Evolutionary conservation across 2,797 vertebrate species (phyloP).

Genomic region (Hypotaenidia okinawae): DNA sequence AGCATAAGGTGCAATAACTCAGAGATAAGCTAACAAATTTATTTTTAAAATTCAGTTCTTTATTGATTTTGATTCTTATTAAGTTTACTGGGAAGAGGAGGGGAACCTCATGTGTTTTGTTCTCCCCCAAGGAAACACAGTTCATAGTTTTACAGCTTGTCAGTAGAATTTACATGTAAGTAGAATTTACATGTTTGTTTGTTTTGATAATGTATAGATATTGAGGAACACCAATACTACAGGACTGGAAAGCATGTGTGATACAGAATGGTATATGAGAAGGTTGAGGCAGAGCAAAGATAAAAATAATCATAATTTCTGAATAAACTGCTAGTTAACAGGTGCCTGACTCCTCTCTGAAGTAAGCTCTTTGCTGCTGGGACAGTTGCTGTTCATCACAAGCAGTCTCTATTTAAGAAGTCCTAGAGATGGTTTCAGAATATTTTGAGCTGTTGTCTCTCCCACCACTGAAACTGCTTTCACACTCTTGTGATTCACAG

Average conservation of each 20-base stretch:
- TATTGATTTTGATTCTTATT: slow-evolving; percentile 43
- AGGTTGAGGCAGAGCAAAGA: not conserved
- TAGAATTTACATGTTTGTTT: not conserved
- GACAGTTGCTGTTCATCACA: not conserved
- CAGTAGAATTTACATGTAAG: not conserved
- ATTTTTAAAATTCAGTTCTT: slow-evolving; percentile 42
- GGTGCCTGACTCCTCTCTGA: not conserved
- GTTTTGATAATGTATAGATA: not conserved
- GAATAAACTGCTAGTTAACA: not conserved
- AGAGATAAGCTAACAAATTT: slow-evolving; percentile 8
- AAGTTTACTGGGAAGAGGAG: not conserved
- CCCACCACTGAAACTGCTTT: not conserved
- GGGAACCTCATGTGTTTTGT: not conserved
- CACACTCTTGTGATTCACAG: not conserved
- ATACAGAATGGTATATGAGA: not conserved
- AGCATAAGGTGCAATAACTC: not conserved
- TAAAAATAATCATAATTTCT: not conserved
- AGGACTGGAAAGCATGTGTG: not conserved
- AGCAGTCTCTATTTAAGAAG: not conserved
- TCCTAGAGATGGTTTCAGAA: not conserved
- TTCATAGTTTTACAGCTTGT: not conserved
- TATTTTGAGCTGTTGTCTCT: not conserved
- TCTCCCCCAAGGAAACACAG: not conserved
- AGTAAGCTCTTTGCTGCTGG: not conserved
- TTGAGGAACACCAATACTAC: not conserved